A percentile compares a stretch with the other conserved stretches of the same genome.
Conservation (phyloP, 2,797 vertebrate species). For the Otolemur crassicaudatus region DNA sequence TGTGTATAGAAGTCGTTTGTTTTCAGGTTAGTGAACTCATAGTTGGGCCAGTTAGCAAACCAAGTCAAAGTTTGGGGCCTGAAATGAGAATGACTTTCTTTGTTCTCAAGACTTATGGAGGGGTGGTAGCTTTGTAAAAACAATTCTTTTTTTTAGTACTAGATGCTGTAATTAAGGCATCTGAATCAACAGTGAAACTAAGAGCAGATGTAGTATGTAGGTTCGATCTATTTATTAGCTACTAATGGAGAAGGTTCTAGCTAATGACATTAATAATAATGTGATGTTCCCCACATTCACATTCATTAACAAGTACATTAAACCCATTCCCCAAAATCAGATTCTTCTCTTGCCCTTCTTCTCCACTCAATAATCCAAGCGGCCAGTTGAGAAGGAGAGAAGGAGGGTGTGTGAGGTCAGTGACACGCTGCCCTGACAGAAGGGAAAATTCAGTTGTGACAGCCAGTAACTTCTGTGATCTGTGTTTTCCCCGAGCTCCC, state of each 20-base stretch:
- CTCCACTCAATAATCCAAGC: background rate
- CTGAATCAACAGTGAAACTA: slow-evolving; percentile 62
- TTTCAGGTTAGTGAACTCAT: slow-evolving; percentile 21
- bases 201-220: background rate
- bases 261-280: background rate
- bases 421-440: background rate
- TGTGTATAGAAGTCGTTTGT: background rate
- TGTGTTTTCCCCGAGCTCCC: slow-evolving; percentile 55
- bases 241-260: background rate
- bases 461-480: slow-evolving; percentile 58
- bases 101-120: slow-evolving; percentile 39
- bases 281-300: background rate
- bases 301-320: background rate
- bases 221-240: slow-evolving; percentile 44
- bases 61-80: background rate
- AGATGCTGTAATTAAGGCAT: slow-evolving; percentile 53
- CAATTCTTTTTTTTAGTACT: background rate
- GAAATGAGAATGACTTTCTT: slow-evolving; percentile 29
- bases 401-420: background rate
- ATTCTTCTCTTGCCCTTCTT: slow-evolving; percentile 1
- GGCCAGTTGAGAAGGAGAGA: background rate
- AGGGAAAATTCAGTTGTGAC: background rate
- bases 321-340: background rate
- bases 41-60: slow-evolving; percentile 37
- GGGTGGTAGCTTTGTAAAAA: slow-evolving; percentile 44